phyloP scores from a whole-genome alignment of 2,113 vertebrate genomes.

The Gymnogyps californianus region DNA sequence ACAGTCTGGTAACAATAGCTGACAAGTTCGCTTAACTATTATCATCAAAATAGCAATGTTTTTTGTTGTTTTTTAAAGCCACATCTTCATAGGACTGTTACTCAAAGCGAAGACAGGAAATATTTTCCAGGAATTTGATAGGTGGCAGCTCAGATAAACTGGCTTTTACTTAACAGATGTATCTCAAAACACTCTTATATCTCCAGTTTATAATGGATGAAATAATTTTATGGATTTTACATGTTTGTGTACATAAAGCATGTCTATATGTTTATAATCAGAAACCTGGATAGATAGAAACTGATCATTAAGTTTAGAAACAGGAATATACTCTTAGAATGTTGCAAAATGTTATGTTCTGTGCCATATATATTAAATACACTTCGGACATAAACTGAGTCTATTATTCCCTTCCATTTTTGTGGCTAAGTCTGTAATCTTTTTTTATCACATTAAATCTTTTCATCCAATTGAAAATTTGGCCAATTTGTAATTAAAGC shows the following conservation, averaged over 20 bases:
- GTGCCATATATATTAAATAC: fast-evolving
- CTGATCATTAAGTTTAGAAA: neutral
- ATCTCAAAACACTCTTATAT: neutral
- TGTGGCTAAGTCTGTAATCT: neutral
- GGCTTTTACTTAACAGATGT: neutral
- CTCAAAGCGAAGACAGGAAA: neutral
- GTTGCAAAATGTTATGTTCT: neutral
- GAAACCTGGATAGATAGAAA: neutral
- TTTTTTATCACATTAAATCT: neutral
- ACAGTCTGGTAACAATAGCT: neutral
- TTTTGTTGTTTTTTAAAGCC: neutral
- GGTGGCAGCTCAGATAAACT: neutral
- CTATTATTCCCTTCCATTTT: neutral
- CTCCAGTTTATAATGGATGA: neutral
- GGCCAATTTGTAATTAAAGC: neutral
- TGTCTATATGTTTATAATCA: neutral
- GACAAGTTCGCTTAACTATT: neutral
- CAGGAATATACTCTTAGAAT: neutral
- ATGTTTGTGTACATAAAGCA: neutral
- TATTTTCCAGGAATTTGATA: neutral
- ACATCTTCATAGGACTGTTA: neutral
- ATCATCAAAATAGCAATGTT: neutral
- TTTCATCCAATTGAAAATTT: neutral
- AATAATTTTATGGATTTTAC: neutral
- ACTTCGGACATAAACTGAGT: neutral